A percentile compares a stretch with the other conserved stretches of the same genome.
Evolutionary conservation across 2,113 vertebrate genomes (phyloP).

Genomic region (Triplophysa rosa): DNA sequence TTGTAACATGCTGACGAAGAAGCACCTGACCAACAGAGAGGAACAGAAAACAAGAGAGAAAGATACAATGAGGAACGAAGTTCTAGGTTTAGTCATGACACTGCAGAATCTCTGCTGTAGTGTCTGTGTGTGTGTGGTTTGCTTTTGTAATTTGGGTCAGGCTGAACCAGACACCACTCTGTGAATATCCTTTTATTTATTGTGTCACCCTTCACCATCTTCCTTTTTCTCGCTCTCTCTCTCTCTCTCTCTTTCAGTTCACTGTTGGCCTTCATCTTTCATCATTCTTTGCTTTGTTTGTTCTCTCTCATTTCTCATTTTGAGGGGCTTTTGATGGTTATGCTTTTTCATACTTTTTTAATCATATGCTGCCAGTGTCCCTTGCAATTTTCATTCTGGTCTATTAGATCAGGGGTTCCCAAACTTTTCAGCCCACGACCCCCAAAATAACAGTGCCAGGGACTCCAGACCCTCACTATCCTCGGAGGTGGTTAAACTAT

Average conservation of each 20-base stretch:
- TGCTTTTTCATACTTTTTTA: neutral
- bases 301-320: constrained; percentile 6
- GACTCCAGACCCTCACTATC: no score
- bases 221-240: constrained; percentile 45
- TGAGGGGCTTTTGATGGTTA: neutral
- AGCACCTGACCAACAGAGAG: neutral
- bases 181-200: constrained; percentile 38
- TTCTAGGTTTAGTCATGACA: constrained; percentile 62
- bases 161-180: constrained; percentile 45
- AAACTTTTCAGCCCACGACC: no score
- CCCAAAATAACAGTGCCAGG: no score
- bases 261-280: neutral
- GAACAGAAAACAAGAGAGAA: neutral
- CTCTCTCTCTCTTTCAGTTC: neutral
- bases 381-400: neutral
- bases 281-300: neutral
- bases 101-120: constrained; percentile 57
- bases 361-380: neutral
- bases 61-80: neutral
- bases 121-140: constrained; percentile 49
- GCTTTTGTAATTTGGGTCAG: constrained; percentile 56
- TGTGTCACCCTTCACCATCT: constrained; percentile 8
- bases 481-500: no score
- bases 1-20: constrained; percentile 53
- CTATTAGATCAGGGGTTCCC: neutral